phyloP scores from a whole-genome alignment of 2,797 vertebrate genomes.

The Ctenochaetus hawaiiensis region DNA sequence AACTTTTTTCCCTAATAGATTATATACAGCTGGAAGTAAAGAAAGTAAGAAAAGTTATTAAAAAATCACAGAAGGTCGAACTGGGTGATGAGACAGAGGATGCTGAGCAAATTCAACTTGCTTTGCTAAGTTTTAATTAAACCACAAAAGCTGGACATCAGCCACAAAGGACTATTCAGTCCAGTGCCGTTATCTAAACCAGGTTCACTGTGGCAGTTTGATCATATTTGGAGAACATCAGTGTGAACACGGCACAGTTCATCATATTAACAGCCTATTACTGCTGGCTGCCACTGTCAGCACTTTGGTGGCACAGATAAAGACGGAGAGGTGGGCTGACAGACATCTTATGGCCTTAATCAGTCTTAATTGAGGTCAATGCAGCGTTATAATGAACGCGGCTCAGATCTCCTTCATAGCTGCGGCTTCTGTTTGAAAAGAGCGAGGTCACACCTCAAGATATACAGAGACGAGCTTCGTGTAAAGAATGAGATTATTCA shows the following conservation, averaged over 20 bases:
- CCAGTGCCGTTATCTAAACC: neutral
- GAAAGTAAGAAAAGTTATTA: neutral
- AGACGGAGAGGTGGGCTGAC: slow-evolving; percentile 39
- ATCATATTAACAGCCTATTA: slow-evolving; percentile 59
- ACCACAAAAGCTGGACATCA: neutral
- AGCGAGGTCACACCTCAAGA: slow-evolving; percentile 12
- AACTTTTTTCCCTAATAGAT: neutral
- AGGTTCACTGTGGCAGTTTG: neutral
- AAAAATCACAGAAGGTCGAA: too few relatives aligned
- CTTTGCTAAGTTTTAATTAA: neutral
- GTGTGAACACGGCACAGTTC: slow-evolving; percentile 30
- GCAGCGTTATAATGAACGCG: slow-evolving; percentile 57
- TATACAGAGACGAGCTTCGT: neutral
- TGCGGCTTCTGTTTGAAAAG: slow-evolving; percentile 19
- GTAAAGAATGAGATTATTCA: slow-evolving; percentile 7
- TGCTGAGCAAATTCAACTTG: neutral
- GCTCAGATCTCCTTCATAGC: slow-evolving; percentile 32
- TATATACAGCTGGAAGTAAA: neutral
- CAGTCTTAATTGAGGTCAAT: slow-evolving; percentile 76
- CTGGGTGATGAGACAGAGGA: neutral
- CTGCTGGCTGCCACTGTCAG: slow-evolving; percentile 36
- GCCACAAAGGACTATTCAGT: neutral
- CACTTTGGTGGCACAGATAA: slow-evolving; percentile 40
- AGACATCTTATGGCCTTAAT: slow-evolving; percentile 69
- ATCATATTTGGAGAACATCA: slow-evolving; percentile 31